A percentile compares a stretch with the other conserved stretches of the same genome.
These are phyloP conservation scores for Heliconius melpomene DNA, from an alignment of 1,140 invertebrate genomes.

Conservation along the genomic window DNA sequence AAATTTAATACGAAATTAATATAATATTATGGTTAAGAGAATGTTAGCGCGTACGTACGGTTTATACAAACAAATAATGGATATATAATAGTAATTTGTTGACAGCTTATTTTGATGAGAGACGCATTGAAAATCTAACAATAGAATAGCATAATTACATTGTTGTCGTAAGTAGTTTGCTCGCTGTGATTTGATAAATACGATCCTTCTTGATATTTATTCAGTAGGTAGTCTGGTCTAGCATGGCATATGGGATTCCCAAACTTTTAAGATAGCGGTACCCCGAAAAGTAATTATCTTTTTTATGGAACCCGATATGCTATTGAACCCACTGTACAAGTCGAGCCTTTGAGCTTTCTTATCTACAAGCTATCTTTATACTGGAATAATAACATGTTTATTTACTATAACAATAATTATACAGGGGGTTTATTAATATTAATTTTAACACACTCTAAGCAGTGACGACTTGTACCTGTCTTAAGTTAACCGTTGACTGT, in stretches of 20 bases:
- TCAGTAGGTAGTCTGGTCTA: neutral
- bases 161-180: neutral
- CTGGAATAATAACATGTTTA: neutral
- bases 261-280: too few relatives aligned
- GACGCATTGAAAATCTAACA: neutral
- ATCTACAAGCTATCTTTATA: too few relatives aligned
- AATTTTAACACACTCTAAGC: neutral
- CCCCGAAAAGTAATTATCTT: too few relatives aligned
- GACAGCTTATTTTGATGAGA: conserved; percentile 12
- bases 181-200: neutral
- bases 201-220: neutral
- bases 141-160: neutral
- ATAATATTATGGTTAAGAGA: neutral
- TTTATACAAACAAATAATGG: neutral
- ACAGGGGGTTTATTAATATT: neutral
- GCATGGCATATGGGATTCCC: neutral
- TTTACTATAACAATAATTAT: neutral
- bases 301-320: too few relatives aligned
- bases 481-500: neutral
- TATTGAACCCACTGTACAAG: too few relatives aligned
- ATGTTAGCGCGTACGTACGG: neutral
- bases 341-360: too few relatives aligned
- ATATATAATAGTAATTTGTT: neutral
- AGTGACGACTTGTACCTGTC: neutral
- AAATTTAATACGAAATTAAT: neutral